Percentiles rank a stretch among this genome's conserved stretches.
Evolutionary conservation across 1,140 invertebrate genomes (phyloP).

Genomic region (Drosophila miranda): DNA sequence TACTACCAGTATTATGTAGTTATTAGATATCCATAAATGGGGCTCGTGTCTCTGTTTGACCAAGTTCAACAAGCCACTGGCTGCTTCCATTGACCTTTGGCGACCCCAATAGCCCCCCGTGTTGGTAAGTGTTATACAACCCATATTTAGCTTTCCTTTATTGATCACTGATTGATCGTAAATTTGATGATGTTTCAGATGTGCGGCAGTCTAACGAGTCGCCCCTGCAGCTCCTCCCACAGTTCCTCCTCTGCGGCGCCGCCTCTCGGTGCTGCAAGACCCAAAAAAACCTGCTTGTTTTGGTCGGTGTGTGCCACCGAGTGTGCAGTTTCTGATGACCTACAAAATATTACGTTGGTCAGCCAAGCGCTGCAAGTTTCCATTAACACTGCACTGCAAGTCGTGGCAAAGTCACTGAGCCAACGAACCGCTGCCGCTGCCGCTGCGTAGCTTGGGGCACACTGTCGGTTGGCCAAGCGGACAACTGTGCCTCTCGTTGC

Average conservation of each 20-base stretch:
- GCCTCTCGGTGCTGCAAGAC: no score
- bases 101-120: conserved; percentile 15
- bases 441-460: conserved; percentile 2
- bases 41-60: conserved; percentile 22
- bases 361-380: conserved; percentile 78
- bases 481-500: conserved; percentile 6
- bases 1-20: conserved; percentile 31
- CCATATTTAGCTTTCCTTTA: conserved; percentile 28
- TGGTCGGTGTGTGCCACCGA: conserved; percentile 7
- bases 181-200: background rate
- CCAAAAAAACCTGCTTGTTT: conserved; percentile 23
- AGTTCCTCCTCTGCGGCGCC: background rate
- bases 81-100: conserved; percentile 62
- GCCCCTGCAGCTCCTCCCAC: conserved; percentile 11
- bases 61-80: conserved; percentile 37
- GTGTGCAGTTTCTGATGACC: conserved; percentile 61
- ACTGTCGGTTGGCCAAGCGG: conserved; percentile 47
- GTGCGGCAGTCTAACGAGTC: background rate
- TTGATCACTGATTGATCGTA: conserved; percentile 20
- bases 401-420: conserved; percentile 54
- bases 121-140: conserved; percentile 24
- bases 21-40: conserved; percentile 19
- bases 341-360: conserved; percentile 80
- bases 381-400: conserved; percentile 68
- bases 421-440: conserved; percentile 35